Evolutionary conservation across 1,140 invertebrate genomes (phyloP).

Genomic region (Apis florea): DNA sequence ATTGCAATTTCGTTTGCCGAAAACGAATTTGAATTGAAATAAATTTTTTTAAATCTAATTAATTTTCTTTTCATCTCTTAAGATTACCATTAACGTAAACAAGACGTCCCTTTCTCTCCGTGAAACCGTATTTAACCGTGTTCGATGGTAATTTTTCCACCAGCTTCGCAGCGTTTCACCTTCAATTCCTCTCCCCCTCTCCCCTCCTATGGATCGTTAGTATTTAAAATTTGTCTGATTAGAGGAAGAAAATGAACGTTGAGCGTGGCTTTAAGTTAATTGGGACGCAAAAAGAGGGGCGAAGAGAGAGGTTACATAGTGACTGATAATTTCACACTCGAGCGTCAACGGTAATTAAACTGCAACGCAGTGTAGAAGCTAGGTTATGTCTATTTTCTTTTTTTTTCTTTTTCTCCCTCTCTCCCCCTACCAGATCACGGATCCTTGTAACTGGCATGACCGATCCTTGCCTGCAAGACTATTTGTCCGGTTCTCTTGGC

Average conservation of each 20-base stretch:
- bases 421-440: too few species aligned
- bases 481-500: background rate
- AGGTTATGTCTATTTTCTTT: background rate
- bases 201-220: background rate
- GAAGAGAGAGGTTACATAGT: background rate
- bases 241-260: background rate
- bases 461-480: background rate
- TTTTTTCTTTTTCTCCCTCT: background rate
- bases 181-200: background rate
- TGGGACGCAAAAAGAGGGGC: background rate
- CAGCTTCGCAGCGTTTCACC: background rate
- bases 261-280: slow-evolving; percentile 1
- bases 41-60: too few species aligned
- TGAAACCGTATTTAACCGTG: too few species aligned
- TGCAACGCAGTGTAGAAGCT: background rate
- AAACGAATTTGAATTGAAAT: too few species aligned
- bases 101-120: too few species aligned
- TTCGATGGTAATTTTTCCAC: background rate
- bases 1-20: too few species aligned
- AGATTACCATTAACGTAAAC: too few species aligned
- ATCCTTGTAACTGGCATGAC: background rate
- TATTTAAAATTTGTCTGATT: slow-evolving; percentile 1
- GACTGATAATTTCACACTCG: slow-evolving; percentile 1
- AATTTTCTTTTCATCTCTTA: too few species aligned
- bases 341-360: slow-evolving; percentile 3